Conservation (phyloP, 2,113 vertebrate genomes). For the Chaetodon trifascialis region DNA sequence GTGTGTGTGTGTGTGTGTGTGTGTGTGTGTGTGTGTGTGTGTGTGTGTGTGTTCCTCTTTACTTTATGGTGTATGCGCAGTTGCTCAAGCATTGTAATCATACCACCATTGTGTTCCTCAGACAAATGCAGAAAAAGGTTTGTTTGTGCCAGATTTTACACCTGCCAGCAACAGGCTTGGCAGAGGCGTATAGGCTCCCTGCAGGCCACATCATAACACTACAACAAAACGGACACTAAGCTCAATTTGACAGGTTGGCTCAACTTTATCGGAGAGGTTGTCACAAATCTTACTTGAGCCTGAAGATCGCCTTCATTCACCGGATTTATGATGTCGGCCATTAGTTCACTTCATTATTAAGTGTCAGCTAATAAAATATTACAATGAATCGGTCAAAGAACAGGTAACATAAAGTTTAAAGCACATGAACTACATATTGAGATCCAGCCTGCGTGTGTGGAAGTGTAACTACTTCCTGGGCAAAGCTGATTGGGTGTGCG, state of each 20-base stretch:
- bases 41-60: not conserved
- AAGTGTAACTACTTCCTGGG: constrained; percentile 52
- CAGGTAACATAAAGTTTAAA: not conserved
- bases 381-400: not conserved
- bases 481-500: not conserved
- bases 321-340: constrained; percentile 62
- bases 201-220: not conserved
- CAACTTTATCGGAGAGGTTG: not conserved
- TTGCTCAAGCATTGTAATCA: not conserved
- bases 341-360: constrained; percentile 29
- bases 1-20: constrained; percentile 23
- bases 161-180: not conserved
- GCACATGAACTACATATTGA: constrained; percentile 8
- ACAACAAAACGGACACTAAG: not conserved
- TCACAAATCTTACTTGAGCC: constrained; percentile 76
- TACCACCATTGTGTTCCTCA: not conserved
- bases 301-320: constrained; percentile 78
- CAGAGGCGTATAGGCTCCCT: not conserved
- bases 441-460: not conserved
- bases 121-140: not conserved
- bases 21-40: constrained; percentile 15
- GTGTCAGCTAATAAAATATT: not conserved
- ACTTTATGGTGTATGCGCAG: not conserved
- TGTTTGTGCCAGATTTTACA: constrained; percentile 1
- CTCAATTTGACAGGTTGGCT: not conserved